phyloP scores from a whole-genome alignment of 2,113 vertebrate genomes.

The Arothron firmamentum region DNA sequence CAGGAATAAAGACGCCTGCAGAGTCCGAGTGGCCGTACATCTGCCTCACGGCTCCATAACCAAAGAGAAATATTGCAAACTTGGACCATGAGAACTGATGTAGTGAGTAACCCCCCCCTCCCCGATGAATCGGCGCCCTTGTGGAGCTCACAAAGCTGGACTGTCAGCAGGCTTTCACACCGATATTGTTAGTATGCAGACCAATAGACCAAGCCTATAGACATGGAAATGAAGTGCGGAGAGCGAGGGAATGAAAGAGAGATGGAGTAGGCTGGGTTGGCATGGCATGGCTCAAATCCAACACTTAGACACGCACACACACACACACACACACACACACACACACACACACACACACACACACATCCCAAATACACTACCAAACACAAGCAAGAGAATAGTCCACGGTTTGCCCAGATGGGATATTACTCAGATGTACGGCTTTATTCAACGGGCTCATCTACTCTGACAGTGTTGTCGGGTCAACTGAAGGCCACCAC shows the following conservation, averaged over 20 bases:
- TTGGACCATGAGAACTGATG: conserved; percentile 73
- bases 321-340: conserved; percentile 23
- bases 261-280: conserved; percentile 82
- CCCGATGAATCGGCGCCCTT: conserved; percentile 78
- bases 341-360: conserved; percentile 1
- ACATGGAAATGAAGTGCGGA: conserved; percentile 85
- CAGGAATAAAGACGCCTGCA: conserved; percentile 34
- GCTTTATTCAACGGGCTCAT: conserved; percentile 53
- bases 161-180: conserved; percentile 80
- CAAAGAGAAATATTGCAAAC: conserved; percentile 68
- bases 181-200: conserved; percentile 86
- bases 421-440: conserved; percentile 63
- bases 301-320: conserved; percentile 39
- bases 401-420: conserved; percentile 51
- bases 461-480: conserved; percentile 43
- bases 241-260: conserved; percentile 60
- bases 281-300: conserved; percentile 73
- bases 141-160: conserved; percentile 83
- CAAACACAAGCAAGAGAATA: conserved; percentile 26
- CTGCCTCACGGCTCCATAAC: conserved; percentile 46
- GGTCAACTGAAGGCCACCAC: conserved; percentile 66
- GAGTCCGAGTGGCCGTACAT: conserved; percentile 31
- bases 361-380: conserved; percentile 38
- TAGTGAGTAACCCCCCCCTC: conserved; percentile 75
- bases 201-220: conserved; percentile 78